phyloP scores from a whole-genome alignment of 2,888 invertebrate genomes.

The Sarcophaga rosellei region DNA sequence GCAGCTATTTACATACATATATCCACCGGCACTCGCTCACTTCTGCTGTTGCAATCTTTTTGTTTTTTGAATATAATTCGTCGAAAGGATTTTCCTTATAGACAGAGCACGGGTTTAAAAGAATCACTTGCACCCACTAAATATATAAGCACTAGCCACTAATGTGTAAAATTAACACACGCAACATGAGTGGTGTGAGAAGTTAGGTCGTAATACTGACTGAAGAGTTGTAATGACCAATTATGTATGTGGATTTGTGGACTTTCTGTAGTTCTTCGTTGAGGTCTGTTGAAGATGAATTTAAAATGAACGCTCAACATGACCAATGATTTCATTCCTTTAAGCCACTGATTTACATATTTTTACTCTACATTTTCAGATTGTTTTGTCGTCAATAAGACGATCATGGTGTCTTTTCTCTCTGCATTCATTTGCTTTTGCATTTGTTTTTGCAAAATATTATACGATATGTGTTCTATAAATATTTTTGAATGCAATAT shows the following conservation, averaged over 20 bases:
- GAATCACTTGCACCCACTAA: neutral
- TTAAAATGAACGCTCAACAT: neutral
- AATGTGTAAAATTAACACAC: too few relatives aligned
- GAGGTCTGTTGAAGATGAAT: too few relatives aligned
- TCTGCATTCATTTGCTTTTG: neutral
- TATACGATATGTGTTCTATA: neutral
- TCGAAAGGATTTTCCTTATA: slow-evolving; percentile 14
- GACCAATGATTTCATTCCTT: neutral
- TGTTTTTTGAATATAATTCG: slow-evolving; percentile 18
- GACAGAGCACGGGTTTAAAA: slow-evolving; percentile 1
- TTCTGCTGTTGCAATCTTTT: neutral
- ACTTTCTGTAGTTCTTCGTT: too few relatives aligned
- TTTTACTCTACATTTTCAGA: slow-evolving; percentile 17
- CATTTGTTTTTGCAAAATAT: slow-evolving; percentile 20
- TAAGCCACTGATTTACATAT: slow-evolving; percentile 6
- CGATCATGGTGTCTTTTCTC: slow-evolving; percentile 8
- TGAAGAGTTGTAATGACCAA: too few relatives aligned
- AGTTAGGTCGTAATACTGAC: too few relatives aligned
- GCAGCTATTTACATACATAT: too few relatives aligned
- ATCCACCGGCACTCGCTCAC: neutral
- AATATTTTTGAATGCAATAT: slow-evolving; percentile 27
- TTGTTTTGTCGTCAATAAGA: slow-evolving; percentile 37
- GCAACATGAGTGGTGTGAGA: too few relatives aligned
- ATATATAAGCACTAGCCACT: too few relatives aligned
- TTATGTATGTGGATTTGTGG: too few relatives aligned